phyloP scores from a whole-genome alignment of 2,888 invertebrate species.

The Mesorhabditis spiculigera region DNA sequence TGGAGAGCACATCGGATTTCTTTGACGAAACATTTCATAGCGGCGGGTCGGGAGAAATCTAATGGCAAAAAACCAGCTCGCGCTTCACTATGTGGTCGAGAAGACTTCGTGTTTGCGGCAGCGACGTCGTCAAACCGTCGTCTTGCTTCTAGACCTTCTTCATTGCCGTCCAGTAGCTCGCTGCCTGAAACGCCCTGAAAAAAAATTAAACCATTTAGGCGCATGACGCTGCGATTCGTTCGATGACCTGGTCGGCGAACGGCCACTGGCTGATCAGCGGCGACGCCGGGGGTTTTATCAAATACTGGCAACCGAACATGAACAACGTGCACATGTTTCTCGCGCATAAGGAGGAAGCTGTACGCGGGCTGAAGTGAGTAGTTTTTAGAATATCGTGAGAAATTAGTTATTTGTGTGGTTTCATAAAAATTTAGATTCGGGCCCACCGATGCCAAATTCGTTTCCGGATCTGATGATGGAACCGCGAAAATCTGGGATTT shows the following conservation, averaged over 20 bases:
- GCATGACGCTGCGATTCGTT: conserved; percentile 97
- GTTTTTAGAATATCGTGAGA: not conserved
- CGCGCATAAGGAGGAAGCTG: conserved; percentile 94
- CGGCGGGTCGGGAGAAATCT: too few relatives aligned
- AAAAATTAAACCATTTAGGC: conserved; percentile 69
- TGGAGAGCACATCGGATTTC: too few relatives aligned
- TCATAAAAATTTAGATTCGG: conserved; percentile 76
- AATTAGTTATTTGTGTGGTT: not conserved
- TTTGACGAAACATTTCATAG: too few relatives aligned
- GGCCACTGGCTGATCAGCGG: conserved; percentile 99
- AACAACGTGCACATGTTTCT: conserved; percentile 99
- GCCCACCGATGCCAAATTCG: conserved; percentile 96
- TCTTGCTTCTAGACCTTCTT: not conserved
- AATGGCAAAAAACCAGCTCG: too few relatives aligned
- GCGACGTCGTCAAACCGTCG: too few relatives aligned
- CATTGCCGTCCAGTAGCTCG: not conserved
- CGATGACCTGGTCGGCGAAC: conserved; percentile 99
- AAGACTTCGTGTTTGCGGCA: too few relatives aligned
- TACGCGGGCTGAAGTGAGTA: conserved; percentile 87
- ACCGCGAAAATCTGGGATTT: conserved; percentile 99
- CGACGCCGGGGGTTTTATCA: conserved; percentile 77
- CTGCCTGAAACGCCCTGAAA: not conserved
- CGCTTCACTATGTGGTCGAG: too few relatives aligned
- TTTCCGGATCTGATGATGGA: conserved; percentile 98
- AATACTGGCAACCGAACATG: conserved; percentile 99